Evolutionary conservation across 2,888 invertebrate genomes (phyloP).

Genomic region (Zygothrica quintamaculata): DNA sequence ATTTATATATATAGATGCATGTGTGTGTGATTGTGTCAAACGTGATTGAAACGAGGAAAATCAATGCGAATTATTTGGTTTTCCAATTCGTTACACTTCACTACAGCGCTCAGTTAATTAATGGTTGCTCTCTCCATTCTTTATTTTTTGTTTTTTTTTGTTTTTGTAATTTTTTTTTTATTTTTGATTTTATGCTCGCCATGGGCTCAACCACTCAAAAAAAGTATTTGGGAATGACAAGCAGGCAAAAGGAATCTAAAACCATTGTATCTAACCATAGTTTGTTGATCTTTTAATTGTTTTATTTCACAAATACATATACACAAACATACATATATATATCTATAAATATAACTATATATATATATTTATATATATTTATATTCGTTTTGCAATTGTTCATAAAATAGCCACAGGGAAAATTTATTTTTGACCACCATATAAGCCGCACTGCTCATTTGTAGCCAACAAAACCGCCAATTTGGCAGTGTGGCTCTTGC

Average conservation of each 20-base stretch:
- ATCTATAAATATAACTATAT: no score
- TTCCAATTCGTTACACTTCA: constrained; percentile 77
- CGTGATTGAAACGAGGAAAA: constrained; percentile 70
- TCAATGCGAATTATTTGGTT: constrained; percentile 80
- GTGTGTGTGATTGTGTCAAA: constrained; percentile 38
- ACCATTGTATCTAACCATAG: constrained; percentile 19
- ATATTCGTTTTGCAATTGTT: constrained; percentile 54
- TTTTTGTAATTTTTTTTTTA: neutral
- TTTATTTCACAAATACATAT: constrained; percentile 53
- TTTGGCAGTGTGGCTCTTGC: constrained; percentile 56
- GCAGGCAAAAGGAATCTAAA: constrained; percentile 27
- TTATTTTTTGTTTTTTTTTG: constrained; percentile 25
- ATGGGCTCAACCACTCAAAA: neutral
- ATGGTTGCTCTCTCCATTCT: no score
- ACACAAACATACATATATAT: no score
- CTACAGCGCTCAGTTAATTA: constrained; percentile 73
- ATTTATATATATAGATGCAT: no score
- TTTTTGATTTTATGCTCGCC: neutral
- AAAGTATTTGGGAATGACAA: no score
- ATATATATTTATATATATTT: constrained; percentile 31
- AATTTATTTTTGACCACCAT: constrained; percentile 65
- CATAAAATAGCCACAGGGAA: constrained; percentile 68
- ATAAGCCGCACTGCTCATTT: constrained; percentile 67
- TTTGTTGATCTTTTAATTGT: constrained; percentile 58
- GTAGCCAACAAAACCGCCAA: constrained; percentile 75